Percentiles rank a stretch among this genome's conserved stretches.
These are phyloP conservation scores for Drosophila lacteicornis DNA, from an alignment of 1,140 invertebrate species.

Conservation along the genomic window DNA sequence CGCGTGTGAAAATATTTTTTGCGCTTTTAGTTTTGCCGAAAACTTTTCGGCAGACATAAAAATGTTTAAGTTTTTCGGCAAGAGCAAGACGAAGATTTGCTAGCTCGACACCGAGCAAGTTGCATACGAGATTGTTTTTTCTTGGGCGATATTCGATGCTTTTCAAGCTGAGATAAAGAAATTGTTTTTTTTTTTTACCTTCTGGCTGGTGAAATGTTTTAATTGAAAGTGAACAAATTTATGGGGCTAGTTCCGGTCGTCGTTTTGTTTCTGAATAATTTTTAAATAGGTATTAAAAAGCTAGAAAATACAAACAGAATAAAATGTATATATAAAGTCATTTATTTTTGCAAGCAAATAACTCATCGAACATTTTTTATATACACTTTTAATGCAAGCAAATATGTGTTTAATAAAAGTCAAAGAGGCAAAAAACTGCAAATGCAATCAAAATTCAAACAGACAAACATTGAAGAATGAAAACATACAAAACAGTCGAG, in stretches of 20 bases:
- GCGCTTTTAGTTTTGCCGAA: conserved; percentile 66
- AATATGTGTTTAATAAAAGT: conserved; percentile 39
- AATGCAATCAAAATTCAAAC: not conserved
- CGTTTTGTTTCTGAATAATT: not conserved
- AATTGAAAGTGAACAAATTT: conserved; percentile 29
- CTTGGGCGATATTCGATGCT: conserved; percentile 3
- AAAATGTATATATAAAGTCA: not conserved
- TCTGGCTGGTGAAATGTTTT: conserved; percentile 12
- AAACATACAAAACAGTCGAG: not conserved
- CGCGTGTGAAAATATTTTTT: conserved; percentile 73
- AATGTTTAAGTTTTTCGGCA: conserved; percentile 63
- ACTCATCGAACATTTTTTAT: not conserved
- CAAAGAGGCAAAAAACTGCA: conserved; percentile 18
- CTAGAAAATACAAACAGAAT: not conserved
- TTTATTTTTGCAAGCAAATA: not conserved
- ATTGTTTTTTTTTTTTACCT: not conserved
- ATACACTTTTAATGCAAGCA: not conserved
- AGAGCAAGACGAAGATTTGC: conserved; percentile 20
- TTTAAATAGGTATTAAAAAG: not conserved
- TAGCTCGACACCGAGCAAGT: conserved; percentile 6
- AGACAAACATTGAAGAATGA: conserved; percentile 3
- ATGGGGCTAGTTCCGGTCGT: not conserved
- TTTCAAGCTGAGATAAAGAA: conserved; percentile 3
- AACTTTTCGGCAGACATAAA: conserved; percentile 71
- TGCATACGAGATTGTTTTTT: conserved; percentile 34